A percentile compares a stretch with the other conserved stretches of the same genome.
These are phyloP conservation scores for Meriones unguiculatus DNA, from an alignment of 2,113 vertebrate genomes.

Conservation along the genomic window DNA sequence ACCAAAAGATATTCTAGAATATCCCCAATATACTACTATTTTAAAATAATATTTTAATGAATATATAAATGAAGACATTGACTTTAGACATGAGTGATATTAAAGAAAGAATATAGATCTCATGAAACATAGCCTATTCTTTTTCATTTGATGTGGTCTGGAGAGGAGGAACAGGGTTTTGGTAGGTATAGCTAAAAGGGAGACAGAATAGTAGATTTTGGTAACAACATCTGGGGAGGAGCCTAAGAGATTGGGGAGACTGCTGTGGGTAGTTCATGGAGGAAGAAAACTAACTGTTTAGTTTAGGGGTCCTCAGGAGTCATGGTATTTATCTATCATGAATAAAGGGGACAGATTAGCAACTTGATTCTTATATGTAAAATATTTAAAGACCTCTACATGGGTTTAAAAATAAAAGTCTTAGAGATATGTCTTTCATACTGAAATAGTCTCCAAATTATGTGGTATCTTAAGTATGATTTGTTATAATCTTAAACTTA, in stretches of 20 bases:
- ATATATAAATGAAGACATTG: not conserved
- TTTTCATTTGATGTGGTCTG: not conserved
- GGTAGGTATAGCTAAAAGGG: not conserved
- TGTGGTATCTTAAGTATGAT: not conserved
- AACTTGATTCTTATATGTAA: conserved; percentile 15
- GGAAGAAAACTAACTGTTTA: not conserved
- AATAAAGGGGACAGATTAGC: not conserved
- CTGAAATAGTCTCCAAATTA: not conserved
- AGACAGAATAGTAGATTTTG: not conserved
- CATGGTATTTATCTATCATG: conserved; percentile 30
- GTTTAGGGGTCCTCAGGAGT: not conserved
- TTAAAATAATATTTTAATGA: not conserved
- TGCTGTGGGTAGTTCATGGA: not conserved
- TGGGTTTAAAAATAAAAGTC: not conserved
- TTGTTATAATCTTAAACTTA: not conserved
- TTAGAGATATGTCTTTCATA: not conserved
- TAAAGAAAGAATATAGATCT: not conserved
- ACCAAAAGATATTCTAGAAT: not conserved
- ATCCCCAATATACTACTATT: not conserved
- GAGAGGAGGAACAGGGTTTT: not conserved
- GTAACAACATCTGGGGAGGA: not conserved
- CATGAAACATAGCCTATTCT: not conserved
- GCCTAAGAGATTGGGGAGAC: not conserved
- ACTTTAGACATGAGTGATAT: not conserved
- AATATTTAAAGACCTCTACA: conserved; percentile 9